These are phyloP conservation scores for Coenobita brevimanus DNA, from an alignment of 1,140 invertebrate genomes.

Conservation along the genomic window DNA sequence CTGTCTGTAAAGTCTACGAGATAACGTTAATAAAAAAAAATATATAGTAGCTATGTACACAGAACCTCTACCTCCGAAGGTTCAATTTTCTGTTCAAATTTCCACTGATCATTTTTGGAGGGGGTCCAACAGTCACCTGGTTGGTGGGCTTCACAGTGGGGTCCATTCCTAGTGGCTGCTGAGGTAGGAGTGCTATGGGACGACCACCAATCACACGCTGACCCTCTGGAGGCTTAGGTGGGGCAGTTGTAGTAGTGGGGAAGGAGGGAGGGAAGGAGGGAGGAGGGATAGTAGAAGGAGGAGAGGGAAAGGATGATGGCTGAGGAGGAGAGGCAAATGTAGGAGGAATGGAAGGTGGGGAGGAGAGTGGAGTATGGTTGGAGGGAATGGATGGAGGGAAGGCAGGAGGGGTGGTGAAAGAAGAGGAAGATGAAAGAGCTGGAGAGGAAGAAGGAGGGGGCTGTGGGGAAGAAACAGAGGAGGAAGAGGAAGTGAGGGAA, in stretches of 20 bases:
- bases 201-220: constrained; percentile 45
- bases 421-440: background rate
- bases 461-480: background rate
- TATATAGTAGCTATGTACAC: too few relatives aligned
- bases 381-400: background rate
- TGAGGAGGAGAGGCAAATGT: too few relatives aligned
- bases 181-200: constrained; percentile 13
- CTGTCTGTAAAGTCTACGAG: too few relatives aligned
- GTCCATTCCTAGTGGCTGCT: constrained; percentile 38
- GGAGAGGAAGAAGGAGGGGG: background rate
- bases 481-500: background rate
- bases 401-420: too few relatives aligned
- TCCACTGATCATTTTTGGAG: constrained; percentile 33
- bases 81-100: constrained; percentile 34
- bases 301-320: too few relatives aligned
- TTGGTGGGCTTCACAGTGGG: constrained; percentile 28
- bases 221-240: too few relatives aligned
- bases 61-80: too few relatives aligned
- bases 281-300: too few relatives aligned
- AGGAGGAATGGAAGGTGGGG: too few relatives aligned
- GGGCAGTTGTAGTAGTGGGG: too few relatives aligned
- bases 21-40: too few relatives aligned
- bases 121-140: constrained; percentile 6
- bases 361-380: background rate
- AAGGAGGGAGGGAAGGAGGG: too few relatives aligned